Evolutionary conservation across 2,797 vertebrate species (phyloP).

Genomic region (Antennarius maculatus): DNA sequence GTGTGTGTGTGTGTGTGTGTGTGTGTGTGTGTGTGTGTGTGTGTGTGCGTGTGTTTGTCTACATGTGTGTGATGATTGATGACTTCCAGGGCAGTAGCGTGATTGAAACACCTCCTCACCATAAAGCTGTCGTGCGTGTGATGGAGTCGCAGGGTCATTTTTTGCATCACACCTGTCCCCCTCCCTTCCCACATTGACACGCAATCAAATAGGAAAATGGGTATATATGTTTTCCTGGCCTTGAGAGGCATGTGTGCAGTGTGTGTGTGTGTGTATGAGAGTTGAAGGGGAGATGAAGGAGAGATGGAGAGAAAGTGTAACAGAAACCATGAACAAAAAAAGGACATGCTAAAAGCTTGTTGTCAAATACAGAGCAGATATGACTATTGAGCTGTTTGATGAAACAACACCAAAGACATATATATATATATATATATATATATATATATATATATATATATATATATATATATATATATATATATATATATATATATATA

Average conservation of each 20-base stretch:
- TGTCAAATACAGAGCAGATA: neutral
- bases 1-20: slow-evolving; percentile 5
- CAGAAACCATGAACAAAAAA: neutral
- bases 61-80: slow-evolving; percentile 72
- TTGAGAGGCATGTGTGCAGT: slow-evolving; percentile 69
- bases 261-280: slow-evolving; percentile 37
- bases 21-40: slow-evolving; percentile 14
- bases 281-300: neutral
- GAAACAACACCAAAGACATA: too few relatives aligned
- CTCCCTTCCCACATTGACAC: slow-evolving; percentile 73
- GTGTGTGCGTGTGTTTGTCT: slow-evolving; percentile 18
- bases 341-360: neutral
- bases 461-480: too few relatives aligned
- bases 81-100: slow-evolving; percentile 66
- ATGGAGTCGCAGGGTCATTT: slow-evolving; percentile 80
- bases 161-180: slow-evolving; percentile 82
- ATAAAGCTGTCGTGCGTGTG: slow-evolving; percentile 82
- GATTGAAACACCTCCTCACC: slow-evolving; percentile 82
- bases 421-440: too few relatives aligned
- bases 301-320: neutral
- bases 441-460: too few relatives aligned
- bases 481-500: too few relatives aligned
- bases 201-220: slow-evolving; percentile 81
- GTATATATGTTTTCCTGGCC: slow-evolving; percentile 84
- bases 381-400: neutral